phyloP scores from a whole-genome alignment of 2,888 invertebrate species.

The Drosophila paracracens region DNA sequence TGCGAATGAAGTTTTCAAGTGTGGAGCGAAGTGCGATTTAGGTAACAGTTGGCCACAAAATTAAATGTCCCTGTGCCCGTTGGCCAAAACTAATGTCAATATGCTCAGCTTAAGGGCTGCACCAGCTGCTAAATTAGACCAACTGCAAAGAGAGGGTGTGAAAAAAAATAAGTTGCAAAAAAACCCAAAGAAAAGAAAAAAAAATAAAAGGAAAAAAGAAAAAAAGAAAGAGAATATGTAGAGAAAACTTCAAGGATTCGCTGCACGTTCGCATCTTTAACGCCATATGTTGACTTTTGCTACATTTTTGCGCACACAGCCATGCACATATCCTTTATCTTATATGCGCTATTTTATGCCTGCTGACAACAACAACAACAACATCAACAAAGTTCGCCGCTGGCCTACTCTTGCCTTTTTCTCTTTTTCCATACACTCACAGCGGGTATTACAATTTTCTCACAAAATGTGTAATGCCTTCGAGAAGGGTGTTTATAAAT shows the following conservation, averaged over 20 bases:
- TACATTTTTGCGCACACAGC: slow-evolving; percentile 72
- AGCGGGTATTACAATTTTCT: neutral
- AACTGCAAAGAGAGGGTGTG: slow-evolving; percentile 33
- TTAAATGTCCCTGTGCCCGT: slow-evolving; percentile 35
- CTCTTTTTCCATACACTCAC: neutral
- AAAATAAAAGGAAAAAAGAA: slow-evolving; percentile 7
- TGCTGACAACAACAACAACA: slow-evolving; percentile 44
- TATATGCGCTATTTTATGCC: slow-evolving; percentile 79
- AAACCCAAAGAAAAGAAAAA: slow-evolving; percentile 2
- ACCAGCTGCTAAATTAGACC: slow-evolving; percentile 51
- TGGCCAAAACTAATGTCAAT: slow-evolving; percentile 54
- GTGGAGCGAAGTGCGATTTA: neutral
- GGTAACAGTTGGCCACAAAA: slow-evolving; percentile 46
- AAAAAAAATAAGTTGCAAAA: slow-evolving; percentile 21
- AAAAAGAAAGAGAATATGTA: slow-evolving; percentile 6
- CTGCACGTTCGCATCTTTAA: slow-evolving; percentile 84
- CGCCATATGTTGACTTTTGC: slow-evolving; percentile 84
- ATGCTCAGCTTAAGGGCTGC: slow-evolving; percentile 37
- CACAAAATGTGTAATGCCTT: neutral
- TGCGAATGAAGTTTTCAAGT: slow-evolving; percentile 17
- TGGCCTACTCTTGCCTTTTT: slow-evolving; percentile 43
- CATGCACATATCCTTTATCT: slow-evolving; percentile 71
- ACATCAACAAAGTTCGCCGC: slow-evolving; percentile 29
- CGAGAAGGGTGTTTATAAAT: neutral
- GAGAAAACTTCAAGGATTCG: slow-evolving; percentile 78